These are phyloP conservation scores for Aegypius monachus DNA, from an alignment of 2,113 vertebrate genomes.

Conservation along the genomic window DNA sequence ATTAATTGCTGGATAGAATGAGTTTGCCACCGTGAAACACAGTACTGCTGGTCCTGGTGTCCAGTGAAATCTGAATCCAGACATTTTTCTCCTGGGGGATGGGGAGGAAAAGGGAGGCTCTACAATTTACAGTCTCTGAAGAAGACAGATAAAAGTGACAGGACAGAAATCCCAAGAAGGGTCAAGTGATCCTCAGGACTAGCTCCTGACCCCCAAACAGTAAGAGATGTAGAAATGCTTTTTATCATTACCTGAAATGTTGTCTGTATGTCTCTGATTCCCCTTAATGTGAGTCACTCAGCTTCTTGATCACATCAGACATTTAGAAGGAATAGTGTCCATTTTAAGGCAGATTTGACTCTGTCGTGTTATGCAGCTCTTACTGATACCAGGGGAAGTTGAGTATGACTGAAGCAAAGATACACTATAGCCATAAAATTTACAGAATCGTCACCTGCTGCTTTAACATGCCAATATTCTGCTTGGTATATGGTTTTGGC, in stretches of 20 bases:
- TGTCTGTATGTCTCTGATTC: not conserved
- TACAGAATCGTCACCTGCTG: not conserved
- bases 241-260: not conserved
- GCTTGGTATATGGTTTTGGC: not conserved
- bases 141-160: not conserved
- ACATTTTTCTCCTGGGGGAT: not conserved
- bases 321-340: not conserved
- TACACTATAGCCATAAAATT: rapidly evolving
- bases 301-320: not conserved
- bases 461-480: not conserved
- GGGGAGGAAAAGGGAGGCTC: rapidly evolving
- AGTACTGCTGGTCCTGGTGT: not conserved
- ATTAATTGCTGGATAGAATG: rapidly evolving
- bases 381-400: not conserved
- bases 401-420: not conserved
- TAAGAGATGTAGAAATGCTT: not conserved
- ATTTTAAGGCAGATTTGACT: not conserved
- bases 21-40: not conserved
- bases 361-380: not conserved
- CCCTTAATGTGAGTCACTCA: not conserved
- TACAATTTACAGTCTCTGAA: not conserved
- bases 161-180: not conserved
- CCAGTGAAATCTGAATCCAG: not conserved
- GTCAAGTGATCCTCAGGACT: not conserved
- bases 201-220: not conserved